Evolutionary conservation across 23 tunicate species (phyloP).

Genomic region (Botrylloides violaceus): DNA sequence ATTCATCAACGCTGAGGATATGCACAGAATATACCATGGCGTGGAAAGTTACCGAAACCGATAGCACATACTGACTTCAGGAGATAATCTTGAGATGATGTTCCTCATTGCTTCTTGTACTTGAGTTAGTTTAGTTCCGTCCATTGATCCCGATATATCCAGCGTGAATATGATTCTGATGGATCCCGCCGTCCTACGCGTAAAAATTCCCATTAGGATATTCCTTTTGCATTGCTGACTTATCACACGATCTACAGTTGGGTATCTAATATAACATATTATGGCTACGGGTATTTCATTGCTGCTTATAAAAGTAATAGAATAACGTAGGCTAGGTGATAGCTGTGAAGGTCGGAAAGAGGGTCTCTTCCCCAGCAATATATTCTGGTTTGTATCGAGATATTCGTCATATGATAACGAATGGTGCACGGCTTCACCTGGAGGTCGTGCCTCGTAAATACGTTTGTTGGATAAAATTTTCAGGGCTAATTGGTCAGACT

Average conservation of each 20-base stretch:
- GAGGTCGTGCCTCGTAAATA: too few species aligned
- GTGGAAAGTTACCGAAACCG: neutral
- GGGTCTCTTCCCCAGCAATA: too few species aligned
- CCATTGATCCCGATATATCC: conserved; percentile 62
- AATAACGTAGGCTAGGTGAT: too few species aligned
- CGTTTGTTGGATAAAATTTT: too few species aligned
- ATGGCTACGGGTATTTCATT: neutral
- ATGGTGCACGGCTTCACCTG: too few species aligned
- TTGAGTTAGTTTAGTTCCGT: conserved; percentile 41
- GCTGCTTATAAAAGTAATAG: neutral
- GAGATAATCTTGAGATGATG: conserved; percentile 10
- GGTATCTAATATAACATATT: neutral
- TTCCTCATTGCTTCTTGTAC: conserved; percentile 32
- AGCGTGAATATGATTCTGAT: conserved; percentile 43
- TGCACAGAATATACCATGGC: neutral
- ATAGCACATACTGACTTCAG: neutral
- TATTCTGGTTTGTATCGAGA: too few species aligned
- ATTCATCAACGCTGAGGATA: neutral
- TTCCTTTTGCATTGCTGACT: too few species aligned
- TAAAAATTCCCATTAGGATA: too few species aligned
- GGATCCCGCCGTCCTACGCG: too few species aligned
- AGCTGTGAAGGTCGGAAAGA: too few species aligned
- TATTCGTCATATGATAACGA: too few species aligned
- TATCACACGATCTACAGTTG: neutral
- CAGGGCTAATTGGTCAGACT: too few species aligned